phyloP scores from a whole-genome alignment of 2,113 vertebrate species.

The Vulpes vulpes region DNA sequence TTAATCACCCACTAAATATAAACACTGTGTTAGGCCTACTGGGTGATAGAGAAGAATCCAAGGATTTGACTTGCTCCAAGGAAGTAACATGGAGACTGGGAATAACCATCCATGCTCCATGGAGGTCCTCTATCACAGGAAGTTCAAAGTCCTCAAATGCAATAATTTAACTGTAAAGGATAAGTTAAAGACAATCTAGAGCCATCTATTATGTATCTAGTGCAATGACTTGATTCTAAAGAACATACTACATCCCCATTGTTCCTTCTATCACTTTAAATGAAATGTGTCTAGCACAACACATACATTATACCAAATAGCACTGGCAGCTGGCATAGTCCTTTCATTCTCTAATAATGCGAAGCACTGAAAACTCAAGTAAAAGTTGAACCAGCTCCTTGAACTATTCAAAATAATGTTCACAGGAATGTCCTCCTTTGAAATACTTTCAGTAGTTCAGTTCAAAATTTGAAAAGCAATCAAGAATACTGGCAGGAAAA shows the following conservation, averaged over 20 bases:
- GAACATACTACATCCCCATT: neutral
- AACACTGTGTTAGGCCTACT: neutral
- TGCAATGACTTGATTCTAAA: slow-evolving; percentile 43
- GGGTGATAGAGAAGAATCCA: neutral
- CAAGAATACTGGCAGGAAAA: neutral
- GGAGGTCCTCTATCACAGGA: neutral
- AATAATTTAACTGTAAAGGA: slow-evolving; percentile 13
- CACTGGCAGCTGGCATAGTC: neutral
- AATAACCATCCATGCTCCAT: neutral
- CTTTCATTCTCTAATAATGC: slow-evolving; percentile 55
- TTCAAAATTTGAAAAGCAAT: slow-evolving; percentile 59
- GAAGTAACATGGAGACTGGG: neutral
- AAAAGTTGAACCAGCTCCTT: slow-evolving; percentile 48
- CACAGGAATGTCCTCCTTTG: neutral
- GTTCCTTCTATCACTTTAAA: slow-evolving; percentile 55
- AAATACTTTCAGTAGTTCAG: slow-evolving; percentile 38
- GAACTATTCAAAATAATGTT: slow-evolving; percentile 68
- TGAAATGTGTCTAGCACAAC: neutral
- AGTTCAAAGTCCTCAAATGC: neutral
- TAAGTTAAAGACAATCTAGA: slow-evolving; percentile 42
- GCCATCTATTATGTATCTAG: neutral
- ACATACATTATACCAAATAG: slow-evolving; percentile 21
- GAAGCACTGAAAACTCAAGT: slow-evolving; percentile 58
- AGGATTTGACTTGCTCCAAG: slow-evolving; percentile 27
- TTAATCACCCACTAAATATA: slow-evolving; percentile 56